A percentile compares a stretch with the other conserved stretches of the same genome.
phyloP scores from a whole-genome alignment of 2,888 invertebrate species.

The Yponomeuta malinellus region DNA sequence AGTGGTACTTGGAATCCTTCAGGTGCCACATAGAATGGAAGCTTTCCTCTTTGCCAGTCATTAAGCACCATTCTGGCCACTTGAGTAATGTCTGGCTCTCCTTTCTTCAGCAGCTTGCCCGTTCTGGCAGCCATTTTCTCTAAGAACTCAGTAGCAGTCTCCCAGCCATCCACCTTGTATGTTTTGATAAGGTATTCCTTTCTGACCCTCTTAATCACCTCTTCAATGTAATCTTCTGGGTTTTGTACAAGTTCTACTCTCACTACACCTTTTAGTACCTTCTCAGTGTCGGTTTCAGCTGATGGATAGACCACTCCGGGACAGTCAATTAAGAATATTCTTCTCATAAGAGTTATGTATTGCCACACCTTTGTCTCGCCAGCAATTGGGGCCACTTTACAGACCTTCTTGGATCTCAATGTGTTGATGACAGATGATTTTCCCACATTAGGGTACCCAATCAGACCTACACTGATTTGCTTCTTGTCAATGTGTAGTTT shows the following conservation, averaged over 20 bases:
- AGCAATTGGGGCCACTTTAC: slow-evolving; percentile 98
- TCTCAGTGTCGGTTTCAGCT: slow-evolving; percentile 95
- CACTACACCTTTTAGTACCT: slow-evolving; percentile 98
- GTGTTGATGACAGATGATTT: slow-evolving; percentile 99
- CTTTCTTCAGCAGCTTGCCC: slow-evolving; percentile 95
- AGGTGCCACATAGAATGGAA: slow-evolving; percentile 95
- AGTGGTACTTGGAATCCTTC: slow-evolving; percentile 85
- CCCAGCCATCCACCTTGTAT: slow-evolving; percentile 91
- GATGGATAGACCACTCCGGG: slow-evolving; percentile 99
- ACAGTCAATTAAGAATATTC: slow-evolving; percentile 98
- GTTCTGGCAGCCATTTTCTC: slow-evolving; percentile 90
- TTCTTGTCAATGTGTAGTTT: slow-evolving; percentile 97
- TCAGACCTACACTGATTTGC: slow-evolving; percentile 98
- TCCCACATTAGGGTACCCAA: slow-evolving; percentile 99
- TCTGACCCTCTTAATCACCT: slow-evolving; percentile 90
- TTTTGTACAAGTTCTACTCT: slow-evolving; percentile 94
- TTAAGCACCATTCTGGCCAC: slow-evolving; percentile 97
- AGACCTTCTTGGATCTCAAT: slow-evolving; percentile 96
- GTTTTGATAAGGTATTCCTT: slow-evolving; percentile 93
- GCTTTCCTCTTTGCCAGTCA: slow-evolving; percentile 98
- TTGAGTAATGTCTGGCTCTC: slow-evolving; percentile 94
- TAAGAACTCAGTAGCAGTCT: slow-evolving; percentile 88
- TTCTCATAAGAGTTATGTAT: slow-evolving; percentile 97
- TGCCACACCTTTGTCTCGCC: slow-evolving; percentile 99
- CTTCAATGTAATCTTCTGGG: slow-evolving; percentile 95